These are phyloP conservation scores for Campopleginae sp. DNA, from an alignment of 2,888 invertebrate genomes.

Conservation along the genomic window DNA sequence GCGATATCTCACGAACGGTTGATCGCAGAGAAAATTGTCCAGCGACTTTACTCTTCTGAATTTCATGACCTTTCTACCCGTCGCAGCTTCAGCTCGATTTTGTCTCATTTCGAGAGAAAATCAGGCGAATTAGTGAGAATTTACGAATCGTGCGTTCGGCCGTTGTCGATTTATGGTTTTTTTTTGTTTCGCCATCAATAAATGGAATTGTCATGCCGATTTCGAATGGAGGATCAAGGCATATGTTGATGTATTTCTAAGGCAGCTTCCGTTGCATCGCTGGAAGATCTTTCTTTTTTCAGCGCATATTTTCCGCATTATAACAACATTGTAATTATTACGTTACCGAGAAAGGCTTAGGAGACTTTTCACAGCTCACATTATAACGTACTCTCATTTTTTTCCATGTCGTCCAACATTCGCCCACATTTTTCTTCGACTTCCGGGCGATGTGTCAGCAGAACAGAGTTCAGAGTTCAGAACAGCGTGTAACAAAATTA, in stretches of 20 bases:
- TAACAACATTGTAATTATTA: slow-evolving; percentile 48
- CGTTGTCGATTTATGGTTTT: slow-evolving; percentile 4
- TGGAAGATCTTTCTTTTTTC: slow-evolving; percentile 58
- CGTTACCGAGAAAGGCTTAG: background rate
- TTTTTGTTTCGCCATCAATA: background rate
- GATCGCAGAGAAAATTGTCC: background rate
- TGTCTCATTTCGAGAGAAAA: slow-evolving; percentile 2
- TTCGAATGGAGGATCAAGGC: slow-evolving; percentile 45
- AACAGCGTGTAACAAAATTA: background rate
- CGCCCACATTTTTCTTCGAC: background rate
- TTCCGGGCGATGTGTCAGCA: background rate
- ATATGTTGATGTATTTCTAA: slow-evolving; percentile 50
- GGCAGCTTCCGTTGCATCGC: slow-evolving; percentile 53
- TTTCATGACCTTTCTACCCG: background rate
- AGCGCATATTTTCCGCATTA: slow-evolving; percentile 47
- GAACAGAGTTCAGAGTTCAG: background rate
- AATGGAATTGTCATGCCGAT: slow-evolving; percentile 35
- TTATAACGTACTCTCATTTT: background rate
- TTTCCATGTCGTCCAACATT: background rate
- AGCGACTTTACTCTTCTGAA: background rate
- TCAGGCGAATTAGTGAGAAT: slow-evolving; percentile 16
- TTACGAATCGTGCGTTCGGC: background rate
- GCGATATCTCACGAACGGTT: background rate
- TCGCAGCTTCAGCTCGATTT: background rate
- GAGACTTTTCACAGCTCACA: slow-evolving; percentile 9